phyloP scores from a whole-genome alignment of 2,113 vertebrate species.

The Nymphicus hollandicus region DNA sequence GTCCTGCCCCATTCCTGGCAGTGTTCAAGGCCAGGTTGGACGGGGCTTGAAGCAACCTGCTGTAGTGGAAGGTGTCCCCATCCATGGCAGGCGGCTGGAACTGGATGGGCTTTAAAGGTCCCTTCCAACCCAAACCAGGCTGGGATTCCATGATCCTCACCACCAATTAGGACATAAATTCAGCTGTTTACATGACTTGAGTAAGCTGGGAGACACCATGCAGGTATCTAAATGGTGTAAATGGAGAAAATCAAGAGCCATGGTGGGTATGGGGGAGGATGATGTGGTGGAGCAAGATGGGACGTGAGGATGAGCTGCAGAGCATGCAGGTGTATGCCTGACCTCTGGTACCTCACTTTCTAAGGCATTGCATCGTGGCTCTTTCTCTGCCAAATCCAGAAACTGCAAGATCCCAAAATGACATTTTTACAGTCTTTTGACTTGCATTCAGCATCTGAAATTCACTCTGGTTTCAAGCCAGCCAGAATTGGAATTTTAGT shows the following conservation, averaged over 20 bases:
- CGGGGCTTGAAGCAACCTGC: background rate
- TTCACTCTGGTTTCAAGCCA: background rate
- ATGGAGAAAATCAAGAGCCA: background rate
- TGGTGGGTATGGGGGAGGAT: fast-evolving
- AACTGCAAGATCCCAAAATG: background rate
- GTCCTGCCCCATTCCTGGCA: background rate
- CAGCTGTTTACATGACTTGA: background rate
- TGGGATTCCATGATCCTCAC: background rate
- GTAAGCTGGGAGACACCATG: background rate
- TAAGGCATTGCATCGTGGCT: fast-evolving
- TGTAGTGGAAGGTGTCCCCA: background rate
- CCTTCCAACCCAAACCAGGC: background rate
- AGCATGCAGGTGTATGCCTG: background rate
- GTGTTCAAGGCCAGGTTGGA: background rate
- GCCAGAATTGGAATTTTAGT: background rate
- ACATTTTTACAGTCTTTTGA: background rate
- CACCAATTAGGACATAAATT: fast-evolving
- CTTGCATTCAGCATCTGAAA: background rate
- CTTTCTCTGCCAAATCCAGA: background rate
- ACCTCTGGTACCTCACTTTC: background rate
- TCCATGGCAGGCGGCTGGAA: background rate
- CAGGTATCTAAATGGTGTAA: background rate
- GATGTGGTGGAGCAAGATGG: background rate
- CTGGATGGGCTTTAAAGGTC: background rate
- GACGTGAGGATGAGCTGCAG: background rate